Evolutionary conservation across 2,888 invertebrate genomes (phyloP).

Genomic region (Lasioglossum malachurum): DNA sequence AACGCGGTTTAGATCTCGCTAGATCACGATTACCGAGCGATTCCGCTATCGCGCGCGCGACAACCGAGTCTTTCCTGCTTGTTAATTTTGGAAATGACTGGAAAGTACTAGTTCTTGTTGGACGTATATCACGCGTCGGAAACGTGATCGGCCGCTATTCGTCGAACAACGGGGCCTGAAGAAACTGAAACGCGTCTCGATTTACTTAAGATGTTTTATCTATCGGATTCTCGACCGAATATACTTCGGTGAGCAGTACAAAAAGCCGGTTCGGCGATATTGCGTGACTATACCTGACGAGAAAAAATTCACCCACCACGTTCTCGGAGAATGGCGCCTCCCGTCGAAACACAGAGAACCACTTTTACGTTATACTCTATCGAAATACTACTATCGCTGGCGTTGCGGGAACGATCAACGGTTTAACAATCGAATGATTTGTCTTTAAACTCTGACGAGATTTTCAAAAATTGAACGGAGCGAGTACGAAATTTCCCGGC

Average conservation of each 20-base stretch:
- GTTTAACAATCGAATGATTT: not conserved
- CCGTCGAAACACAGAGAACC: constrained; percentile 40
- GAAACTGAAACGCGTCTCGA: not conserved
- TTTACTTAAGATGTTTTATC: not conserved
- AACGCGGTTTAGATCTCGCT: not conserved
- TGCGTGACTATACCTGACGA: constrained; percentile 26
- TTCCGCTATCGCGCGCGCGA: not conserved
- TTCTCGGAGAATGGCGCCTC: constrained; percentile 69
- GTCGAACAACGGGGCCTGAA: not conserved
- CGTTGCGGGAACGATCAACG: not conserved
- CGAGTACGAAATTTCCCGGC: constrained; percentile 85
- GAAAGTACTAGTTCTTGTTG: constrained; percentile 32
- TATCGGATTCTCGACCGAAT: not conserved
- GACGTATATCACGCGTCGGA: constrained; percentile 51
- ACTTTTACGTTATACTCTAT: constrained; percentile 36
- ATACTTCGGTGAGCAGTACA: constrained; percentile 15
- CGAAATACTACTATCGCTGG: not conserved
- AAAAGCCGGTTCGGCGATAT: constrained; percentile 50
- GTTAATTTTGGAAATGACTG: constrained; percentile 34
- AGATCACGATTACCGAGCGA: not conserved
- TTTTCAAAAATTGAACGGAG: constrained; percentile 61
- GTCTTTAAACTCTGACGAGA: constrained; percentile 26
- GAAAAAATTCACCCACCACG: constrained; percentile 54
- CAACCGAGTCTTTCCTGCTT: not conserved
- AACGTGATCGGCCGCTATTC: constrained; percentile 53